Percentiles rank a stretch among this genome's conserved stretches.
phyloP scores from a whole-genome alignment of 2,113 vertebrate species.

The Chitala chitala region DNA sequence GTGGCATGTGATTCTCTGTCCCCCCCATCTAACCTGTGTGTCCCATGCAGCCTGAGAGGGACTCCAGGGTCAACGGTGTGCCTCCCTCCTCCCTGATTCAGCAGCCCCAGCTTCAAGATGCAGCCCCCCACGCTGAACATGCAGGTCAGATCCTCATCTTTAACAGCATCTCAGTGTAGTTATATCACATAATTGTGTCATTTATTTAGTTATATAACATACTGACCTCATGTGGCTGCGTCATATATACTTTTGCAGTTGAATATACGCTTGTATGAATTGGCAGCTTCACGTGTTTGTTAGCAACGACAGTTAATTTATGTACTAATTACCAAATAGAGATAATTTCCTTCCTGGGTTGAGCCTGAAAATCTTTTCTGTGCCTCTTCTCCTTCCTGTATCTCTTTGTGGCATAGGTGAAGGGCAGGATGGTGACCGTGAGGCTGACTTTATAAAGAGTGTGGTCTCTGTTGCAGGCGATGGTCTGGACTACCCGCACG shows the following conservation, averaged over 20 bases:
- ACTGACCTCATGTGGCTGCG: not conserved
- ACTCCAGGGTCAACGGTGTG: constrained; percentile 76
- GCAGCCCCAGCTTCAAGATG: constrained; percentile 62
- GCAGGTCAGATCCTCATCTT: constrained; percentile 64
- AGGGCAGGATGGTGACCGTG: too few species aligned
- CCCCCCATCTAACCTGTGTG: not conserved
- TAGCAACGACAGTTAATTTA: too few species aligned
- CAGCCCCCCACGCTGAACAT: constrained; percentile 65
- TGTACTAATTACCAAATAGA: too few species aligned
- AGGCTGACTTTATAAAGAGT: too few species aligned
- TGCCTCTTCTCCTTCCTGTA: not conserved
- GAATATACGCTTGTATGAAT: too few species aligned
- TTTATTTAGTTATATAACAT: not conserved
- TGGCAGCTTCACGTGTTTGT: too few species aligned
- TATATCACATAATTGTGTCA: not conserved
- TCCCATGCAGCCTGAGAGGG: constrained; percentile 73
- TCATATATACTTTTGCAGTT: too few species aligned
- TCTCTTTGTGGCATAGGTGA: too few species aligned
- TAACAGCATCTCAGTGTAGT: not conserved
- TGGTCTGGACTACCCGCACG: constrained; percentile 71
- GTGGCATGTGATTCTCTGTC: not conserved
- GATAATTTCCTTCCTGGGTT: not conserved
- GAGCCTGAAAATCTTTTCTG: not conserved
- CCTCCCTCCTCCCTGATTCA: constrained; percentile 67
- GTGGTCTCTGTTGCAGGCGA: constrained; percentile 62